These are phyloP conservation scores for Rhagonycha fulva DNA, from an alignment of 2,888 invertebrate genomes.

Conservation along the genomic window DNA sequence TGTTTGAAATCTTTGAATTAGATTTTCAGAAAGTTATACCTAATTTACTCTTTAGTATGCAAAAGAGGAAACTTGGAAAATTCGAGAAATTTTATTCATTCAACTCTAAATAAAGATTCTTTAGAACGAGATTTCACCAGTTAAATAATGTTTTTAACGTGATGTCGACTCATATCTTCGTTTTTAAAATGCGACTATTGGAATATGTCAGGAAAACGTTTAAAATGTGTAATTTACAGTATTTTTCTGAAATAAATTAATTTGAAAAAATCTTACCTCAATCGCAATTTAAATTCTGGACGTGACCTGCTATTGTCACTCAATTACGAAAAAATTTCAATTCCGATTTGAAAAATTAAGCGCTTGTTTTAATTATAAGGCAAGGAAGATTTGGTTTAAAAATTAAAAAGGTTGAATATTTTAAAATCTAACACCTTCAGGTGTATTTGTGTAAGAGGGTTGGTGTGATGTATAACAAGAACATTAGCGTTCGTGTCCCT, in stretches of 20 bases:
- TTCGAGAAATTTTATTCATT: neutral
- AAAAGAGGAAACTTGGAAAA: neutral
- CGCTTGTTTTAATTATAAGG: neutral
- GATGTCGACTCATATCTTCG: neutral
- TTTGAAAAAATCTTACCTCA: neutral
- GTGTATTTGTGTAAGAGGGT: conserved; percentile 29
- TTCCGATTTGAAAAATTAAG: neutral
- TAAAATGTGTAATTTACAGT: neutral
- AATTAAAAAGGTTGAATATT: conserved; percentile 3
- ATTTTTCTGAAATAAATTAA: neutral
- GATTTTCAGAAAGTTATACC: neutral
- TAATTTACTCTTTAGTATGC: neutral
- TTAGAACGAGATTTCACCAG: neutral
- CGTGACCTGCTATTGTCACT: neutral
- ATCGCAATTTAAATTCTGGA: neutral
- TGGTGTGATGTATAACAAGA: conserved; percentile 33
- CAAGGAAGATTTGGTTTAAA: neutral
- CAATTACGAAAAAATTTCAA: neutral
- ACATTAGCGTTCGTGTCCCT: conserved; percentile 34
- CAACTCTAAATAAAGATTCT: neutral
- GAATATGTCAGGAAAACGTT: neutral
- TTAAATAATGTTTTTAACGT: neutral
- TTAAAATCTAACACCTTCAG: conserved; percentile 27
- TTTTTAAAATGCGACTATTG: neutral
- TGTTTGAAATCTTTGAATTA: neutral